Evolutionary conservation across 1,140 invertebrate species (phyloP).

Genomic region (Caenorhabditis remanei): DNA sequence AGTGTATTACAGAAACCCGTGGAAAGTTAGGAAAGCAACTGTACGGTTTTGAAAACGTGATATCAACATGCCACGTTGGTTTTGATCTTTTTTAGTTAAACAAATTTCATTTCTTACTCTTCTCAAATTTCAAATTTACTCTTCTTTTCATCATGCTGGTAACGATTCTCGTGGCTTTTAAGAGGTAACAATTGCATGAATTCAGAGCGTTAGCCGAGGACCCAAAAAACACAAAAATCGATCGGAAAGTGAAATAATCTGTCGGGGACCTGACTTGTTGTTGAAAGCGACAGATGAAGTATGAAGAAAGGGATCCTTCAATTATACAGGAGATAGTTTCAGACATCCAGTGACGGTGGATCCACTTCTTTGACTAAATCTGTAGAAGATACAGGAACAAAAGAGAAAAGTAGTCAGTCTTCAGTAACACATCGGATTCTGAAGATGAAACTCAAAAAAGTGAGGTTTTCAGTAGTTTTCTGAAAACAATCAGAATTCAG

Average conservation of each 20-base stretch:
- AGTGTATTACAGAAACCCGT: too few relatives aligned
- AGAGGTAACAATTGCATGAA: too few relatives aligned
- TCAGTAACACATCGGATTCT: conserved; percentile 6
- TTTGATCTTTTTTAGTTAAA: too few relatives aligned
- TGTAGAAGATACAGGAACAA: neutral
- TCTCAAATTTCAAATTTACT: too few relatives aligned
- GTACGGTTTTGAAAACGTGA: too few relatives aligned
- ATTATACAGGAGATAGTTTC: neutral
- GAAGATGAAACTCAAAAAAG: conserved; percentile 36
- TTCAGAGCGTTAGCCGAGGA: conserved; percentile 23
- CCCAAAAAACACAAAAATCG: neutral
- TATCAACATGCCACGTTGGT: too few relatives aligned
- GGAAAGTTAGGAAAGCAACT: too few relatives aligned
- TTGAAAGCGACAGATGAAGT: conserved; percentile 1
- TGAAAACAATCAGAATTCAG: neutral
- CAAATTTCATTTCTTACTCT: too few relatives aligned
- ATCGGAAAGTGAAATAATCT: neutral
- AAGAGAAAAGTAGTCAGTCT: conserved; percentile 5
- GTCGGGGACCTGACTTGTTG: neutral
- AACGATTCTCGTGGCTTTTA: too few relatives aligned
- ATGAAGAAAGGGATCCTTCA: neutral
- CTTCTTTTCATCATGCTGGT: too few relatives aligned
- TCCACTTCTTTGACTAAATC: conserved; percentile 1
- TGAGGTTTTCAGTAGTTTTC: neutral
- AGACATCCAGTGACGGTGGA: conserved; percentile 9